These are phyloP conservation scores for Crenuchus spilurus DNA, from an alignment of 2,797 vertebrate genomes.

Conservation along the genomic window DNA sequence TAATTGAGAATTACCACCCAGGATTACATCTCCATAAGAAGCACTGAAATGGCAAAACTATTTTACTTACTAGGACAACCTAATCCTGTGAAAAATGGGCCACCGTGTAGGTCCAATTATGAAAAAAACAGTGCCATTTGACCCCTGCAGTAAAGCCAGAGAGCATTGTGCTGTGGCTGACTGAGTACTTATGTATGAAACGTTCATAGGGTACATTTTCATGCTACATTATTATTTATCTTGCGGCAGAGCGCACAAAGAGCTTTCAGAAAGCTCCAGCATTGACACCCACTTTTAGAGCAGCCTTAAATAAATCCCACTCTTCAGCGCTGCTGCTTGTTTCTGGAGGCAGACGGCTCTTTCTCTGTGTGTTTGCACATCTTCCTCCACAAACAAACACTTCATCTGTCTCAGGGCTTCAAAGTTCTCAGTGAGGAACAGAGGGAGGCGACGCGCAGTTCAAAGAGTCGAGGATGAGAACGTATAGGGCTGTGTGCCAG, in stretches of 20 bases:
- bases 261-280: constrained; percentile 21
- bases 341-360: constrained; percentile 40
- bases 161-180: background rate
- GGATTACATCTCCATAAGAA: background rate
- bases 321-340: constrained; percentile 36
- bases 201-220: background rate
- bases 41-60: background rate
- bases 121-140: background rate
- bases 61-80: background rate
- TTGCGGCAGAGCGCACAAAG: constrained; percentile 12
- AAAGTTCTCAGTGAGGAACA: constrained; percentile 51
- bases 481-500: constrained; percentile 45
- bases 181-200: background rate
- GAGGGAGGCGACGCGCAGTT: constrained; percentile 41
- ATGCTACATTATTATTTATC: background rate
- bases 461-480: constrained; percentile 55
- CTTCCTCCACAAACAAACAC: constrained; percentile 56
- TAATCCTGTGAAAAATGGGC: background rate
- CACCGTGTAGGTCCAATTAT: background rate
- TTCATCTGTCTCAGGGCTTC: constrained; percentile 54
- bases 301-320: constrained; percentile 29
- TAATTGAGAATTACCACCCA: background rate
- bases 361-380: constrained; percentile 49
- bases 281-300: constrained; percentile 21
- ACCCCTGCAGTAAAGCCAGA: background rate